These are phyloP conservation scores for Pseudorasbora parva DNA, from an alignment of 2,113 vertebrate species.

Conservation along the genomic window DNA sequence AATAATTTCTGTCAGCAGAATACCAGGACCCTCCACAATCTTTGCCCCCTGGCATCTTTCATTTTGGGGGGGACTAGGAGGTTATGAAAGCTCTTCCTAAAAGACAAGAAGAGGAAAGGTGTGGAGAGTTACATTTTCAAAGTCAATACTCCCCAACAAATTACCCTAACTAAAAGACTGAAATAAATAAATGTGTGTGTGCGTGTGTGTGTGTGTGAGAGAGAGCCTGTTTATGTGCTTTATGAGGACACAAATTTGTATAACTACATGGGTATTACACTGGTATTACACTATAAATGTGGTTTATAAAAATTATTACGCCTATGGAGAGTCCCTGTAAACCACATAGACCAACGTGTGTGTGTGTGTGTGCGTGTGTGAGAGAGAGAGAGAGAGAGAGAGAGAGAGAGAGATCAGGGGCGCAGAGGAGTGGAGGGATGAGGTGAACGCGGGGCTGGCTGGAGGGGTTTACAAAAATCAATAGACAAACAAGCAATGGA, in stretches of 20 bases:
- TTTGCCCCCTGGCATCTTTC: constrained; percentile 67
- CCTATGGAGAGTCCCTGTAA: too few species aligned
- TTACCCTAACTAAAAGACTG: constrained; percentile 89
- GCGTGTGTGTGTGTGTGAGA: constrained; percentile 52
- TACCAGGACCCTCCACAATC: constrained; percentile 83
- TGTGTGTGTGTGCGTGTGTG: too few species aligned
- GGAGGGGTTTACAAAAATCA: constrained; percentile 71
- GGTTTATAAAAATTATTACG: too few species aligned
- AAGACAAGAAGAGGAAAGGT: constrained; percentile 66
- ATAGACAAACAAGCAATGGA: constrained; percentile 76
- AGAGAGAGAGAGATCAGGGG: constrained; percentile 37
- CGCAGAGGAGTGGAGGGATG: constrained; percentile 55
- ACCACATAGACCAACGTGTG: too few species aligned
- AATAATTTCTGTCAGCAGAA: constrained; percentile 87
- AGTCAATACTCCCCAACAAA: constrained; percentile 95
- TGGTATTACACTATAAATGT: too few species aligned
- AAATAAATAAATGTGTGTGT: constrained; percentile 69
- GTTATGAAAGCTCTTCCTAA: constrained; percentile 50
- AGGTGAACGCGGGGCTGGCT: constrained; percentile 28
- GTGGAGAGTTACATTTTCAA: constrained; percentile 84
- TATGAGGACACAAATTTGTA: too few species aligned
- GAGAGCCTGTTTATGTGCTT: too few species aligned
- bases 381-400: too few species aligned
- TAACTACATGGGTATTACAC: too few species aligned
- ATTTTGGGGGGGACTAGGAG: background rate